Evolutionary conservation across 2,888 invertebrate species (phyloP), one percentile per base, ranked within the genome.

Genomic region (Pandemis heparana): DNA sequence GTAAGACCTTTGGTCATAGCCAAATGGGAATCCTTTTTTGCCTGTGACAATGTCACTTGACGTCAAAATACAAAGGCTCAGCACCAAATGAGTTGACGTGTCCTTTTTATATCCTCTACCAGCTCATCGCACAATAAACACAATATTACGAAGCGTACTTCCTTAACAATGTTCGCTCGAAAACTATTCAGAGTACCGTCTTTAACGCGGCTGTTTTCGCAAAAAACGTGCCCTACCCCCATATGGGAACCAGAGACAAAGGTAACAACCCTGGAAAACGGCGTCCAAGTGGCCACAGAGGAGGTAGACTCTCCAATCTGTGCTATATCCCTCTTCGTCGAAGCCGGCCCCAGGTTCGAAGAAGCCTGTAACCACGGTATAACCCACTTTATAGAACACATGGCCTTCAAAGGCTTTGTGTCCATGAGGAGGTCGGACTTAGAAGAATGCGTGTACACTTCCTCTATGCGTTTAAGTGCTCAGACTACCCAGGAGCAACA

Each of bases 331-430:
- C 77, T 93, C 1, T 83, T 85, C 62, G 79, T 87, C 5, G 83
- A 88, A 71, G 87, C 84, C 0, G 94, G 94, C 1, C 75, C 94
- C 0, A 82, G 91, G 10, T 91, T 82, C 75, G 94, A 94, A 77
- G 84, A 79, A 0, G 46, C 76, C 1, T 77, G 76, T 75, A 84
- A 85, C 70, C 88, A 92, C 75, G 94, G 94, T 1, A 83, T 92
- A 16, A 82, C 89, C 0, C 88, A 92, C 77, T 87, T 93, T 70
- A 83, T 94, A 23, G 92, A 92, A 76, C 92, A 90, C 70, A 79
- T 93, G 79, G 89, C 87, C 0, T 90, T 81, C 76, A 90, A 88
- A 78, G 91, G 91, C 7, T 86, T 85, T 67, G 76, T 64, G 23
- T 71, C 77, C 0, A 77, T 85, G 78, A 61, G 23, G 0, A 81